These are phyloP conservation scores for Andrena chrysosceles DNA, from an alignment of 2,888 invertebrate genomes.

Conservation along the genomic window DNA sequence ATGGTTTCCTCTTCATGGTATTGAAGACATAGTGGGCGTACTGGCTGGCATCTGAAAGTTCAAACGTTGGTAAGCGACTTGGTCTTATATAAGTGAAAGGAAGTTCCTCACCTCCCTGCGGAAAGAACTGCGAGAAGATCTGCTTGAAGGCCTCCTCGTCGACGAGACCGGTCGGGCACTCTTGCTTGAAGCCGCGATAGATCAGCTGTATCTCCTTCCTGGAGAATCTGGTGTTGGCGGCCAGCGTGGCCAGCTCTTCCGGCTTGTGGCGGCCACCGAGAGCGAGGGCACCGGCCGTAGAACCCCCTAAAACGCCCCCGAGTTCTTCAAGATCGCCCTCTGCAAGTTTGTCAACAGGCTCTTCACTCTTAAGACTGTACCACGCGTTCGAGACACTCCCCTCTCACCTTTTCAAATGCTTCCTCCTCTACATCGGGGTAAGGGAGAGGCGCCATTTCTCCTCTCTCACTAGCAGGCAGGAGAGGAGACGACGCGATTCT, in stretches of 20 bases:
- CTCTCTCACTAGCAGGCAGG: conserved; percentile 51
- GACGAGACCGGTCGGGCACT: conserved; percentile 94
- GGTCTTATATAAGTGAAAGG: neutral
- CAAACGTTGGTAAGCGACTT: neutral
- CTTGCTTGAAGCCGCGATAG: conserved; percentile 96
- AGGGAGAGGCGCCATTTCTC: conserved; percentile 35
- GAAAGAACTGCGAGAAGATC: conserved; percentile 95
- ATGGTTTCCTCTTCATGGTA: conserved; percentile 93
- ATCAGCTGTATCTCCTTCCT: conserved; percentile 95
- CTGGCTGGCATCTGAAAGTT: conserved; percentile 91
- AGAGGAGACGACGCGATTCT: conserved; percentile 57
- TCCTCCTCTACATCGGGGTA: conserved; percentile 52
- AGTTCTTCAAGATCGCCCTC: conserved; percentile 91
- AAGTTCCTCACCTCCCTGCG: conserved; percentile 91
- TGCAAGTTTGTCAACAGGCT: conserved; percentile 84
- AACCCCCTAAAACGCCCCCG: conserved; percentile 84
- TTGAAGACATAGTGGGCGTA: conserved; percentile 97
- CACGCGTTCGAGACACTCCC: conserved; percentile 78
- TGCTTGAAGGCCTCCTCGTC: conserved; percentile 95
- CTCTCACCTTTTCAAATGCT: conserved; percentile 63
- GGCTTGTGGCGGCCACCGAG: conserved; percentile 90
- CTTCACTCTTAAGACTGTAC: conserved; percentile 78
- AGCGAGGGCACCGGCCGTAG: conserved; percentile 84
- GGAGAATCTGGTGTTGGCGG: conserved; percentile 92
- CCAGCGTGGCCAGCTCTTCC: conserved; percentile 92